Base-by-base conservation (phyloP, 2,888 invertebrate genomes). In the Phanerotoma sp. region DNA sequence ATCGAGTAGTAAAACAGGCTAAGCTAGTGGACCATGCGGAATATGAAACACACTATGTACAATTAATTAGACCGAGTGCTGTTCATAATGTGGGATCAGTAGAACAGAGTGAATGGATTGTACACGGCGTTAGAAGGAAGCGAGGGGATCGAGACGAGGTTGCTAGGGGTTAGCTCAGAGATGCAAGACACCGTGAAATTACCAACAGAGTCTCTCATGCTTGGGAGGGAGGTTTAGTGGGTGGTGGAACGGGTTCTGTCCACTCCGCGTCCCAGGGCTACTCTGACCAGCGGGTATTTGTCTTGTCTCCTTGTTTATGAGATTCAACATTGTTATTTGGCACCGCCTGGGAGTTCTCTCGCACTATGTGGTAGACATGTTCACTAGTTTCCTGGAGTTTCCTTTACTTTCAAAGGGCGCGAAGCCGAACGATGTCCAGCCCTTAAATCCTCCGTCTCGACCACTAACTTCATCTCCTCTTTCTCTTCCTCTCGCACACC, bases 161-260 rank as follows among this genome's bases (percentile, higher is more conserved):
- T 52, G 59, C 65, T 65, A 66, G 67, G 67, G 73, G 72, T 69
- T 69, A 76, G 78, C 78, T 80, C 80, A 79, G 79, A 72, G 79
- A 77, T 79, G 80, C 81, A 81, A 79, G 79, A 79, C 79, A 81
- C 80, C 81, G 81, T 81, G 81, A 81, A 81, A 81, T 81, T 81
- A 81, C 80, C 78, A 78, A 71, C 74, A 77, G 79, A 78, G 76
- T 71, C 73, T 70, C 75, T 73, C 75, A 72, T 72, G 68, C 71
- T 70, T 60, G 62, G 62, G 65, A 64, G 67, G 54, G 57, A 56
- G 63, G 69, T 67, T 63, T 66, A 50, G 63, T 68, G 71, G 70
- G 67, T 63, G 66, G 69, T 68, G 70, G 73, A 76, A 74, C 75
- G 75, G 74, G 76, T 74, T 75, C 75, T 75, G 77, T 77, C 76